Conservation (phyloP, 92 coral and sea anemone genomes). For the Paragorgia papillata region DNA sequence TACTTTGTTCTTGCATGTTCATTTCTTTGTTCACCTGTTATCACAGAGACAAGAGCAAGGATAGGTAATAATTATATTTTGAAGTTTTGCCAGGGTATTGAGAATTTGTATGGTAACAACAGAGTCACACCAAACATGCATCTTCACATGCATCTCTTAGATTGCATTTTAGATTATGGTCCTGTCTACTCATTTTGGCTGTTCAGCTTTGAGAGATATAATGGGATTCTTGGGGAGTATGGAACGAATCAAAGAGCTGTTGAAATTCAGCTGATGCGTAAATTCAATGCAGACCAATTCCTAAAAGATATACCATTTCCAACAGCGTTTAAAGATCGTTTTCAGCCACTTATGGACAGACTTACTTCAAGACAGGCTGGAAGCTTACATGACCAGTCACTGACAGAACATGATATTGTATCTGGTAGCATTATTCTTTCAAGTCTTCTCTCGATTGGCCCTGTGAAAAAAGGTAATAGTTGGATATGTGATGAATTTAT, state of each 20-base stretch:
- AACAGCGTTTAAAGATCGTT: conserved; percentile 21
- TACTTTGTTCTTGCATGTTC: conserved; percentile 51
- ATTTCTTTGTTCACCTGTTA: conserved; percentile 39
- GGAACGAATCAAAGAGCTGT: conserved; percentile 2
- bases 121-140: conserved; percentile 61
- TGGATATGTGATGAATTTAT: conserved; percentile 45
- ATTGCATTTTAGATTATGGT: no score
- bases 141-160: conserved; percentile 49
- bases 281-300: conserved; percentile 36
- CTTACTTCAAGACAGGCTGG: conserved; percentile 44
- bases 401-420: conserved; percentile 4
- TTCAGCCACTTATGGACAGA: conserved; percentile 48
- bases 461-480: conserved; percentile 28
- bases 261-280: conserved; percentile 11
- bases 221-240: conserved; percentile 3
- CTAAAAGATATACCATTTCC: conserved; percentile 50
- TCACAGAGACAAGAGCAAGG: conserved; percentile 25
- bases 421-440: conserved; percentile 40
- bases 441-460: conserved; percentile 62
- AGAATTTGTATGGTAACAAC: conserved; percentile 55
- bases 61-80: conserved; percentile 8
- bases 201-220: conserved; percentile 43
- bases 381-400: conserved; percentile 27
- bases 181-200: conserved; percentile 77
- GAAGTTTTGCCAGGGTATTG: conserved; percentile 38